Evolutionary conservation across 2,888 invertebrate species (phyloP), one percentile per base, ranked within the genome.

Genomic region (Prostheceraeus crozeri): DNA sequence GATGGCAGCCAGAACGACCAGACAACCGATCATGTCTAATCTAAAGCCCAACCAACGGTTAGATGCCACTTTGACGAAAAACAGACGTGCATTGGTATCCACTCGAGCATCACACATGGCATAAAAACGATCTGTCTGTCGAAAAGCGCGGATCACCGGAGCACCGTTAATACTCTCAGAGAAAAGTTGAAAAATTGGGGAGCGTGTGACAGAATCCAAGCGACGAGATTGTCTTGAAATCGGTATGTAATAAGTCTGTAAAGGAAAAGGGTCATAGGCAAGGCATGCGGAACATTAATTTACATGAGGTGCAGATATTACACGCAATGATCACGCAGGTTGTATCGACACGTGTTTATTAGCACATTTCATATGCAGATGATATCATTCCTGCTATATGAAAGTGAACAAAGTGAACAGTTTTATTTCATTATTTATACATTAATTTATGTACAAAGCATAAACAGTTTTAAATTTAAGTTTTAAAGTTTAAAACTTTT

Each of bases 41-140:
- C 74, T 65, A 36, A 72, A 66, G n/a, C 72, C 74, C 4, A 76
- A 66, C 76, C 76, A 76, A 57, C 75, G 53, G 35, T 40, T 40
- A 6, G 53, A 6, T 3, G n/a, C 19, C 6, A 6, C 6, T 10
- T 53, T 53, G 3, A 45, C 14, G 8, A 10, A 46, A 16, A 27
- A 14, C 31, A 46, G 33, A 19, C 28, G 28, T 6, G 40, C 6
- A 33, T 53, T 51, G n/a, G n/a, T n/a, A n/a, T n/a, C n/a, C n/a
- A n/a, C n/a, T n/a, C n/a, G n/a, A n/a, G n/a, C 35, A 14, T 52
- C 59, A 31, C 40, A 51, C 45, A 14, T 36, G 31, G 40, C 40
- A 3, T 55, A 33, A 11, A 53, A 62, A 3, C 40, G 25, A 10
- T 31, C 19, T 28, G 61, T 40, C 1, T 62, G 45, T 8, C 48